Conservation (phyloP, 2,797 vertebrate species). For the Acanthurus tractus region DNA sequence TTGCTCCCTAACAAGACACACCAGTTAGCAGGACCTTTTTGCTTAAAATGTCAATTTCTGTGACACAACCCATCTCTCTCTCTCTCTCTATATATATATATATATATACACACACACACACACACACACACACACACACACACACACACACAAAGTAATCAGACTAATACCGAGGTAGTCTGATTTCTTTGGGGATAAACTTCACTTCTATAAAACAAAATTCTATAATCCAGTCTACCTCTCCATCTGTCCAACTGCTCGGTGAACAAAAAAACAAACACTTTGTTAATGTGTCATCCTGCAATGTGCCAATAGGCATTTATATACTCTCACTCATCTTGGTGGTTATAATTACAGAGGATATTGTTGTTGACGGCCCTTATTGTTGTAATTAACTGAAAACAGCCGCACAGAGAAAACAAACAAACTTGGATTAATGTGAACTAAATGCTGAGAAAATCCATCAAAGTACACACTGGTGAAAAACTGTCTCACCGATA, state of each 20-base stretch:
- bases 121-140: too few species aligned
- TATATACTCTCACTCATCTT: too few species aligned
- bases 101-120: too few species aligned
- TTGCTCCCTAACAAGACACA: not conserved
- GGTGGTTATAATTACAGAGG: slow-evolving; percentile 30
- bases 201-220: not conserved
- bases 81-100: too few species aligned
- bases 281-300: not conserved
- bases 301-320: slow-evolving; percentile 10
- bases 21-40: not conserved
- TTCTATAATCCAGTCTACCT: too few species aligned
- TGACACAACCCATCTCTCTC: too few species aligned
- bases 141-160: not conserved
- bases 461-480: not conserved
- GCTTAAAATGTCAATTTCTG: not conserved
- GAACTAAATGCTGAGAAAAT: not conserved
- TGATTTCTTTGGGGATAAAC: not conserved
- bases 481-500: not conserved
- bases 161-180: not conserved
- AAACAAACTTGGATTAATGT: slow-evolving; percentile 15
- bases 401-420: not conserved
- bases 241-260: too few species aligned
- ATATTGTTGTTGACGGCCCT: not conserved
- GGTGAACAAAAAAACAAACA: too few species aligned
- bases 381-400: slow-evolving; percentile 13